Base-by-base conservation (phyloP, 2,888 invertebrate species). In the Patella ulyssiponensis region DNA sequence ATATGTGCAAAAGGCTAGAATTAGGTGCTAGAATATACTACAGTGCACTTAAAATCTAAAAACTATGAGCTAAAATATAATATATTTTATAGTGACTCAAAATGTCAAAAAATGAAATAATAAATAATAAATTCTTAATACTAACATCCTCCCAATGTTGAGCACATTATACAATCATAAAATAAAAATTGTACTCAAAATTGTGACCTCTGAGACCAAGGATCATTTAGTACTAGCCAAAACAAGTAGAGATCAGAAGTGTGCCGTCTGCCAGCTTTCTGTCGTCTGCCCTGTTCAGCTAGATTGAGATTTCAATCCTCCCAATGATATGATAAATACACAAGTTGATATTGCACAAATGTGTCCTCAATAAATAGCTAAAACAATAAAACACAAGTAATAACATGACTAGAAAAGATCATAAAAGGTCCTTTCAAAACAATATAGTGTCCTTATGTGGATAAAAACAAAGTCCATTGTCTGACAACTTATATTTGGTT, bases 151-250 rank as follows among this genome's bases (percentile, higher is more conserved):
- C 64, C 20, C 64, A 64, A 64, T 64, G 64, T 64, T 64, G 64
- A 64, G 64, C 64, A 64, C 64, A 64, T 64, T 20, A 64, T 64
- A 64, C 23, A 64, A 23, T 64, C 20, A 64, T 15, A 64, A 64
- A 64, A 64, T 23, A 23, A 64, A 64, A 23, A 64, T 23, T 64
- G 64, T 64, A 64, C 64, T 64, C 64, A 64, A 64, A 64, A 64
- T 64, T 64, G 64, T 64, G 64, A 64, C 64, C 64, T 64, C 64
- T 64, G 64, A 64, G 64, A 64, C 64, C 44, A 64, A 64, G 64
- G 64, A 64, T 64, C 64, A 64, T 23, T 64, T 64, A 44, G 44
- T 44, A 9, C 44, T 44, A 44, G 44, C 7, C 44, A 44, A 9
- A 44, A 44, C 44, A 44, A 44, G 44, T 44, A 44, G 44, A 44